Evolutionary conservation across 2,888 invertebrate genomes (phyloP), one percentile per base, ranked within the genome.

Genomic region (Drosophila putrida): DNA sequence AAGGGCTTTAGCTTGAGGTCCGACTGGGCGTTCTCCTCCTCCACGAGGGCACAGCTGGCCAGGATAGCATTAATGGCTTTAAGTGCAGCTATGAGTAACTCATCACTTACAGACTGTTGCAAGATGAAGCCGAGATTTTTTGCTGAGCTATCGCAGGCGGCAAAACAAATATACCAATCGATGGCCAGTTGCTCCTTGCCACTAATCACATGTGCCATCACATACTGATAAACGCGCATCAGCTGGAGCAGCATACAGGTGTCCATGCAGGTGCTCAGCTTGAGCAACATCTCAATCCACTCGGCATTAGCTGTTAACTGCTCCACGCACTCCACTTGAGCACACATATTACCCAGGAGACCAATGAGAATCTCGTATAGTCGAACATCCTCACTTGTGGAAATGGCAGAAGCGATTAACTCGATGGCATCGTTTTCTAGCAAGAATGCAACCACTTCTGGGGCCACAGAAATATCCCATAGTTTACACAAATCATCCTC

Each of bases 391-490:
- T 94, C 93, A 0, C 95, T 94, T 0, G 94, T 93, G 63, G 94
- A 93, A 13, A 95, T 94, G 15, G 96, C 93, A 50, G 80, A 85
- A n/a, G 90, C 80, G 20, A 92, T 91, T 0, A 93, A 55, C 60
- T 95, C 94, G 4, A 96, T 93, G 65, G 95, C 95, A 69, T 96
- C 94, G 70, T 96, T 94, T 78, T 95, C 93, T 60, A 95, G 92
- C 10, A 97, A 92, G 86, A 95, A 95, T 43, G 94, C 88, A 9
- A 96, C 96, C 0, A 97, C 95, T 87, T 96, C 96, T 74, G 94
- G 94, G 78, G 97, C 96, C 0, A 95, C 93, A 0, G 97, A 96
- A 96, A 97, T 97, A 80, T 97, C 97, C 97, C 97, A 97, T 0
- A 97, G 91, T 6, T 95, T 94, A 87, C 96, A 96, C 38, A 97